A percentile compares a stretch with the other conserved stretches of the same genome.
Evolutionary conservation across 2,888 invertebrate genomes (phyloP).

Genomic region (Teleiodes luculella): DNA sequence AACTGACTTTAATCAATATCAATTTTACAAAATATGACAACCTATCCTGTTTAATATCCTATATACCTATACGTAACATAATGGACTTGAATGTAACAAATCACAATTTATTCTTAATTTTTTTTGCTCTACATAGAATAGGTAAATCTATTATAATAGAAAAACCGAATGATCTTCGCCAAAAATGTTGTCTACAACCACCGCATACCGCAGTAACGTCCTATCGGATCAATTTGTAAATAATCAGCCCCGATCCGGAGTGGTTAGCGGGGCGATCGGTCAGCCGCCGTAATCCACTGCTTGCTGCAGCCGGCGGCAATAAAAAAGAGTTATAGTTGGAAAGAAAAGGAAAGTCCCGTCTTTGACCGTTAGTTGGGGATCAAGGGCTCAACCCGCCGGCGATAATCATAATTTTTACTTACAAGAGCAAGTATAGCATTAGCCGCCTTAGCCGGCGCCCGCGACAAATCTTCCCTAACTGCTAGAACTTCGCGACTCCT

Average conservation of each 20-base stretch:
- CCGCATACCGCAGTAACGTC: neutral
- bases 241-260: constrained; percentile 45
- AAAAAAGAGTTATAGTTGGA: constrained; percentile 79
- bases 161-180: too few species aligned
- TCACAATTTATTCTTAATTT: too few species aligned
- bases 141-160: too few species aligned
- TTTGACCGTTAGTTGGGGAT: constrained; percentile 71
- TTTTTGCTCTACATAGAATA: too few species aligned
- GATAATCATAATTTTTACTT: constrained; percentile 80
- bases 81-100: too few species aligned
- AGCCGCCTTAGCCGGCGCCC: constrained; percentile 62
- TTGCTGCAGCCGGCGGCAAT: constrained; percentile 56
- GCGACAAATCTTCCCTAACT: constrained; percentile 77
- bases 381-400: constrained; percentile 73
- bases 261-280: constrained; percentile 56
- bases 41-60: too few species aligned
- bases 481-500: constrained; percentile 72
- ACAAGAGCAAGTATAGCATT: constrained; percentile 72
- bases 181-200: too few species aligned
- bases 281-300: constrained; percentile 70
- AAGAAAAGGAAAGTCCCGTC: constrained; percentile 74
- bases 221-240: constrained; percentile 39
- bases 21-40: too few species aligned
- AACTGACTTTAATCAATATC: too few species aligned
- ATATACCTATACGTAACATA: too few species aligned